phyloP scores from a whole-genome alignment of 1,140 invertebrate species.

The Dermatophagoides farinae region DNA sequence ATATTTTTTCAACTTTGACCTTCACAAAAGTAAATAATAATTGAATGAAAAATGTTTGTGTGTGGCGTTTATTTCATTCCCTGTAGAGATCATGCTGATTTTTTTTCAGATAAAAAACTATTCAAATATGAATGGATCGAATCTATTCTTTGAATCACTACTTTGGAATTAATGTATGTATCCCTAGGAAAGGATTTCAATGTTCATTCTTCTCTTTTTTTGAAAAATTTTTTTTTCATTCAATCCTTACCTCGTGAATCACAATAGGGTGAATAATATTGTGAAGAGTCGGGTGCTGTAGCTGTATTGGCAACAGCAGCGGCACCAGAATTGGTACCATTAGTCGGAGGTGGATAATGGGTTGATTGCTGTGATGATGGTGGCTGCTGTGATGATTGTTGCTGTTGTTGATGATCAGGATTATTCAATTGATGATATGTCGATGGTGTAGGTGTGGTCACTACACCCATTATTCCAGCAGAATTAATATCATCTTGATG shows the following conservation, averaged over 20 bases:
- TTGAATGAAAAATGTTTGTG: too few species aligned
- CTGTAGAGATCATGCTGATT: too few species aligned
- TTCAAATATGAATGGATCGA: too few species aligned
- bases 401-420: neutral
- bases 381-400: neutral
- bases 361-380: neutral
- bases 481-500: neutral
- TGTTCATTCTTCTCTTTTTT: too few species aligned
- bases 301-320: neutral
- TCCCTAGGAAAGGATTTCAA: too few species aligned
- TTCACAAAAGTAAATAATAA: too few species aligned
- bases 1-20: too few species aligned
- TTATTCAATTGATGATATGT: neutral
- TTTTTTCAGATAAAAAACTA: too few species aligned
- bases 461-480: neutral
- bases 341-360: neutral
- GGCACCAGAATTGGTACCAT: neutral
- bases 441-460: neutral
- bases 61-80: too few species aligned
- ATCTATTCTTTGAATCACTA: too few species aligned
- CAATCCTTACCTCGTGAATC: conserved; percentile 2
- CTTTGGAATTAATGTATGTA: too few species aligned
- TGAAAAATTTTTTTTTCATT: too few species aligned
- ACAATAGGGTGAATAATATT: conserved; percentile 8
- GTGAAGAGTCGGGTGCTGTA: neutral